These are phyloP conservation scores for Cuculus canorus DNA, from an alignment of 2,797 vertebrate genomes.

Conservation along the genomic window DNA sequence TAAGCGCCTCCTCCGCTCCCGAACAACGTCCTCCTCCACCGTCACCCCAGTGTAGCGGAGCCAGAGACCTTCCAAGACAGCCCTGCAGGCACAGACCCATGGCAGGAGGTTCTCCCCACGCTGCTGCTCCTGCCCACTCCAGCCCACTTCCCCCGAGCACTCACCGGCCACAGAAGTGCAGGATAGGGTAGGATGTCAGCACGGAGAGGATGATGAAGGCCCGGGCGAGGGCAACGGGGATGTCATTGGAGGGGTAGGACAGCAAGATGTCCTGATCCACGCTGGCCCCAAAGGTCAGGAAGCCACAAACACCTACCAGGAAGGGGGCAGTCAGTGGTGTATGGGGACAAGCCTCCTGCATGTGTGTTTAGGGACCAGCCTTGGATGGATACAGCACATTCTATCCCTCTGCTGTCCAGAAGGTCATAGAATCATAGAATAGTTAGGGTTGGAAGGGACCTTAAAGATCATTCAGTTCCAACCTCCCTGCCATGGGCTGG, in stretches of 20 bases:
- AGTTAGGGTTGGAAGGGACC: too few species aligned
- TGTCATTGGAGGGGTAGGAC: constrained; percentile 92
- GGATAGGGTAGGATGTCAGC: constrained; percentile 94
- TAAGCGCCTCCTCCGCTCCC: constrained; percentile 86
- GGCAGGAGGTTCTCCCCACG: rapidly evolving
- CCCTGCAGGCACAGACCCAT: constrained; percentile 72
- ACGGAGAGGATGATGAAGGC: constrained; percentile 95
- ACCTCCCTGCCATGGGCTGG: too few species aligned
- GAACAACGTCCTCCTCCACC: constrained; percentile 88
- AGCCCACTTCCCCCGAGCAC: neutral
- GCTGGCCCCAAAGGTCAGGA: constrained; percentile 88
- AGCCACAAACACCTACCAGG: constrained; percentile 90
- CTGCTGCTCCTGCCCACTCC: neutral
- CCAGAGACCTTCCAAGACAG: constrained; percentile 95
- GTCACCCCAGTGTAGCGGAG: constrained; percentile 88
- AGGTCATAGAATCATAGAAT: too few species aligned
- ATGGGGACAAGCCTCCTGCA: neutral
- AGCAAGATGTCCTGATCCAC: constrained; percentile 94
- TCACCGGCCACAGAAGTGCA: constrained; percentile 97
- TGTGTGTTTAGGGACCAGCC: neutral
- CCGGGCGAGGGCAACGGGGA: constrained; percentile 90
- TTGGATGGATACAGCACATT: neutral
- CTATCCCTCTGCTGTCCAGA: neutral
- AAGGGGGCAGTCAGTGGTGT: neutral
- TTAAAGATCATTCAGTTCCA: too few species aligned